Conservation (phyloP, 2,888 invertebrate genomes). For the Athripsodes cinereus region DNA sequence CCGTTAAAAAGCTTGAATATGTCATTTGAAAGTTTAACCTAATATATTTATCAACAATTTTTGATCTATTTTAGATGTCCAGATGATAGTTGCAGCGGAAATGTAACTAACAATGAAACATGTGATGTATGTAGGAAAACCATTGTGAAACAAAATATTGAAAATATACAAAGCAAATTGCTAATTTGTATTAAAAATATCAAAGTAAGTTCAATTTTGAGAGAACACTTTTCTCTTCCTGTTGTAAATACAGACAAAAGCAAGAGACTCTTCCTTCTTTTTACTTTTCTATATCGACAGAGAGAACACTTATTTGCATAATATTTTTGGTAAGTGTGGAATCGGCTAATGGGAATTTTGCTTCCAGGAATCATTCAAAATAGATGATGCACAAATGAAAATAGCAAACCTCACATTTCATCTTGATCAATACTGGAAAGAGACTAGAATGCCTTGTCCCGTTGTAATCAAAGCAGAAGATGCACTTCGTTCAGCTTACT, state of each 20-base stretch:
- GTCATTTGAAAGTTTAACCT: not conserved
- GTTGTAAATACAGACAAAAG: too few relatives aligned
- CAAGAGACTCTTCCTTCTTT: too few relatives aligned
- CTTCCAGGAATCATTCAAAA: not conserved
- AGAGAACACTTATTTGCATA: too few relatives aligned
- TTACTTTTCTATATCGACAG: too few relatives aligned
- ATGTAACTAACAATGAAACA: not conserved
- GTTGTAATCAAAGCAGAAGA: not conserved
- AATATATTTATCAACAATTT: too few relatives aligned
- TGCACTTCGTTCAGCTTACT: not conserved
- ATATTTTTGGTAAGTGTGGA: too few relatives aligned
- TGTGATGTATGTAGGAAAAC: slow-evolving; percentile 3
- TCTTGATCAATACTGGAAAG: not conserved
- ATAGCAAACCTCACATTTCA: not conserved
- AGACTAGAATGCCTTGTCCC: not conserved
- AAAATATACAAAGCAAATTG: slow-evolving; percentile 1
- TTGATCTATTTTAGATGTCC: slow-evolving; percentile 4
- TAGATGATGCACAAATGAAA: not conserved
- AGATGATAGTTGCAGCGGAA: slow-evolving; percentile 8
- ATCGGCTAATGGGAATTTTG: too few relatives aligned
- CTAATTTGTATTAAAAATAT: slow-evolving; percentile 6
- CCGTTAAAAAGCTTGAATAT: too few relatives aligned
- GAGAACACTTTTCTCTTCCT: too few relatives aligned
- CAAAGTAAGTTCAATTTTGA: slow-evolving; percentile 8
- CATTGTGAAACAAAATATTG: not conserved